Evolutionary conservation across 1,140 invertebrate species (phyloP).

Genomic region (Brachionus rotundiformis): DNA sequence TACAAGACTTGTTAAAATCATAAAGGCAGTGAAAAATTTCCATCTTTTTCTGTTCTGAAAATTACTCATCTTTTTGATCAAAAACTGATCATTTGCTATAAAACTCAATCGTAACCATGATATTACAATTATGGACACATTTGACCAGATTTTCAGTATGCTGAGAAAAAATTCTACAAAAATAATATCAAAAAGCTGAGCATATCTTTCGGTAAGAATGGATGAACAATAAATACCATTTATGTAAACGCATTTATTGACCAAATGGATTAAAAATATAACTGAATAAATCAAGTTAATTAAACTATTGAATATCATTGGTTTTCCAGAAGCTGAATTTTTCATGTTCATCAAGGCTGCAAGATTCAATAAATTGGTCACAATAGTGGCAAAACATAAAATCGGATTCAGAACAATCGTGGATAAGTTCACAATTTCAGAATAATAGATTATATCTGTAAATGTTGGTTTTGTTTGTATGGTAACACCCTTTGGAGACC

Average conservation of each 20-base stretch:
- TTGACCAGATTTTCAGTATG: not conserved
- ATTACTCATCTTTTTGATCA: not conserved
- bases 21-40: not conserved
- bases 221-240: not conserved
- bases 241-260: not conserved
- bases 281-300: not conserved
- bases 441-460: not conserved
- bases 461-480: too few species aligned
- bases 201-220: not conserved
- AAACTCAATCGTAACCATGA: constrained; percentile 3
- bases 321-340: not conserved
- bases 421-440: not conserved
- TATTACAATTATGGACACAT: not conserved
- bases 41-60: not conserved
- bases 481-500: too few species aligned
- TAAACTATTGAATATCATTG: not conserved
- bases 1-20: not conserved
- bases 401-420: not conserved
- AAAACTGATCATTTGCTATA: not conserved
- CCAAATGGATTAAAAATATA: not conserved
- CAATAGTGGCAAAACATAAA: not conserved
- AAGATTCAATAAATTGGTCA: not conserved
- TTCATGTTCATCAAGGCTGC: not conserved
- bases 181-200: not conserved
- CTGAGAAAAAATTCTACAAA: not conserved